Evolutionary conservation across 2,888 invertebrate genomes (phyloP).

Genomic region (Meliscaeva auricollis): DNA sequence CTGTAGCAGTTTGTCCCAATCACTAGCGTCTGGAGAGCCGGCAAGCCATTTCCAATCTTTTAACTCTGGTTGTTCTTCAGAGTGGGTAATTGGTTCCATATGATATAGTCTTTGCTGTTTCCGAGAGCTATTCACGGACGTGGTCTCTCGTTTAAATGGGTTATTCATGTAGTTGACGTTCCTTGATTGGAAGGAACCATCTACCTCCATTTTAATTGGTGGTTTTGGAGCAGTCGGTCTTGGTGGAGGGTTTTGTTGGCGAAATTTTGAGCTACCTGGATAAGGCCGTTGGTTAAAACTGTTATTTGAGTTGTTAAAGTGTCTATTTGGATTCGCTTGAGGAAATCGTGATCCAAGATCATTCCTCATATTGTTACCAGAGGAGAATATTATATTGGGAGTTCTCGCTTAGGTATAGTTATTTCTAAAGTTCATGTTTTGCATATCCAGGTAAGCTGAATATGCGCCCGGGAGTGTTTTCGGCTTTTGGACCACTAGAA

Average conservation of each 20-base stretch:
- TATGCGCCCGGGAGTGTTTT: not conserved
- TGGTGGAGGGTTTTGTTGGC: not conserved
- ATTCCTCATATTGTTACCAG: no score
- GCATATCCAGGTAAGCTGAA: not conserved
- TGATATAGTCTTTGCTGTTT: not conserved
- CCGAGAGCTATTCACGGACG: not conserved
- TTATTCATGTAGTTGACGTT: slow-evolving; percentile 6
- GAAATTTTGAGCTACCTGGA: no score
- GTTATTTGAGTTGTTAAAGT: no score
- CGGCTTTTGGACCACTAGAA: not conserved
- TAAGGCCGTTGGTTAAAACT: no score
- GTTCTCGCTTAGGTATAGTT: no score
- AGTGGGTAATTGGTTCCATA: not conserved
- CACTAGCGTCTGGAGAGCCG: no score
- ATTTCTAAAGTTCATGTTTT: no score
- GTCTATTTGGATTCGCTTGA: no score
- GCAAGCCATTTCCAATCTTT: no score
- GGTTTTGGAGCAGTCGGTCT: not conserved
- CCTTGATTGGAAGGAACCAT: slow-evolving; percentile 1
- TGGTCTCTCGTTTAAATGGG: not conserved
- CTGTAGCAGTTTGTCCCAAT: no score
- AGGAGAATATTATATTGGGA: no score
- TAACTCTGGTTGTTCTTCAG: slow-evolving; percentile 6
- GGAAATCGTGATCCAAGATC: no score
- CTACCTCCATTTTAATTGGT: not conserved